phyloP scores from a whole-genome alignment of 2,797 vertebrate species.

The Loriculus beryllinus region DNA sequence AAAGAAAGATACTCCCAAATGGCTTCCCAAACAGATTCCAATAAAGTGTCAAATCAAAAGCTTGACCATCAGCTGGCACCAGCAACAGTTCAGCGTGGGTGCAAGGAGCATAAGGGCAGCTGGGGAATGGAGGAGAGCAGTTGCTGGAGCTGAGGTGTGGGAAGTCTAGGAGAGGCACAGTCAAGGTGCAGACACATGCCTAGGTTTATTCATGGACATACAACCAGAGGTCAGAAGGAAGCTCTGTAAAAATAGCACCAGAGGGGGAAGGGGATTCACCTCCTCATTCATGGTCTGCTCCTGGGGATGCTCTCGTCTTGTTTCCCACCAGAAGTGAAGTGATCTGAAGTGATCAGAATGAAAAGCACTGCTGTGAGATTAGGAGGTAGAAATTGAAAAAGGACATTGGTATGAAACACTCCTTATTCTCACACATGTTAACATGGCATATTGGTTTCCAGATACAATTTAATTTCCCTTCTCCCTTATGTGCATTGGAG shows the following conservation, averaged over 20 bases:
- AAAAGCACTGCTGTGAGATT: background rate
- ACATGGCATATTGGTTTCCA: accelerated
- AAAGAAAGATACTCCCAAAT: background rate
- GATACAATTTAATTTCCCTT: background rate
- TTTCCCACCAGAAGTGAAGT: background rate
- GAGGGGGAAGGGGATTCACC: background rate
- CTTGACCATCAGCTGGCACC: background rate
- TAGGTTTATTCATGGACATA: background rate
- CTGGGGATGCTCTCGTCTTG: background rate
- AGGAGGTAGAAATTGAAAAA: background rate
- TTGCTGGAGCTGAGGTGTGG: background rate
- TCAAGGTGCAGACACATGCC: background rate
- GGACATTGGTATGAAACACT: background rate
- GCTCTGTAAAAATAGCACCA: background rate
- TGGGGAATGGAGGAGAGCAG: background rate
- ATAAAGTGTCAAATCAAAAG: background rate
- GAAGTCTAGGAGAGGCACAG: background rate
- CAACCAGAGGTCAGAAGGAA: background rate
- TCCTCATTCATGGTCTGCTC: background rate
- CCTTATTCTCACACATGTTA: background rate
- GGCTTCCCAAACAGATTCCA: background rate
- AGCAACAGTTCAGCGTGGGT: background rate
- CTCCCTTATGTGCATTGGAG: background rate
- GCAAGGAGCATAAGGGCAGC: background rate
- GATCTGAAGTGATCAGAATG: background rate